Conservation (phyloP, 1,140 invertebrate species). For the Propsilocerus akamusi region DNA sequence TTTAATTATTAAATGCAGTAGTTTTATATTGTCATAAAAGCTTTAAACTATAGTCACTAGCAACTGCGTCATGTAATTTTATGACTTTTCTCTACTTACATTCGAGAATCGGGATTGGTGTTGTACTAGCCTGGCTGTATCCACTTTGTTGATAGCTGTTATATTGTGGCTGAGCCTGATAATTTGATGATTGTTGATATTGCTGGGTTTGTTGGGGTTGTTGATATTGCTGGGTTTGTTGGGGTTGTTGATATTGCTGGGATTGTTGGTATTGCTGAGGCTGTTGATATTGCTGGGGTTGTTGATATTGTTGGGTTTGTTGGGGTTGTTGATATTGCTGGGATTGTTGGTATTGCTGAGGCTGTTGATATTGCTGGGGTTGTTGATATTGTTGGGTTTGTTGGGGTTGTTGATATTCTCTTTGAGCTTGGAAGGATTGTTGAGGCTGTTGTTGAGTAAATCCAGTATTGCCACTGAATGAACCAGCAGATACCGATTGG, state of each 20-base stretch:
- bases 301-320: background rate
- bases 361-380: slow-evolving; percentile 23
- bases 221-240: background rate
- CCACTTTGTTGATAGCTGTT: background rate
- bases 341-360: too few relatives aligned
- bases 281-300: background rate
- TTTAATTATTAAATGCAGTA: too few relatives aligned
- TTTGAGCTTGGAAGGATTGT: slow-evolving; percentile 22
- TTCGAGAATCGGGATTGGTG: background rate
- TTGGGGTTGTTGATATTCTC: slow-evolving; percentile 8
- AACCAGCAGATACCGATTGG: slow-evolving; percentile 19
- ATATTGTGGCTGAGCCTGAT: background rate
- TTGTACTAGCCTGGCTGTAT: background rate
- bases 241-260: slow-evolving; percentile 1
- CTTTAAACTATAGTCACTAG: too few relatives aligned
- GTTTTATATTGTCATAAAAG: too few relatives aligned
- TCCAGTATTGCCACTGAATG: slow-evolving; percentile 22
- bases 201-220: background rate
- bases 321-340: too few relatives aligned
- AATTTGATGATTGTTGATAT: background rate
- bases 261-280: background rate
- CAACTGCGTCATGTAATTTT: too few relatives aligned
- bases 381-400: slow-evolving; percentile 12
- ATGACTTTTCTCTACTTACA: too few relatives aligned
- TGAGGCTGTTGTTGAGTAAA: slow-evolving; percentile 10